phyloP scores from a whole-genome alignment of 2,888 invertebrate genomes.

The Apamea epomidion region DNA sequence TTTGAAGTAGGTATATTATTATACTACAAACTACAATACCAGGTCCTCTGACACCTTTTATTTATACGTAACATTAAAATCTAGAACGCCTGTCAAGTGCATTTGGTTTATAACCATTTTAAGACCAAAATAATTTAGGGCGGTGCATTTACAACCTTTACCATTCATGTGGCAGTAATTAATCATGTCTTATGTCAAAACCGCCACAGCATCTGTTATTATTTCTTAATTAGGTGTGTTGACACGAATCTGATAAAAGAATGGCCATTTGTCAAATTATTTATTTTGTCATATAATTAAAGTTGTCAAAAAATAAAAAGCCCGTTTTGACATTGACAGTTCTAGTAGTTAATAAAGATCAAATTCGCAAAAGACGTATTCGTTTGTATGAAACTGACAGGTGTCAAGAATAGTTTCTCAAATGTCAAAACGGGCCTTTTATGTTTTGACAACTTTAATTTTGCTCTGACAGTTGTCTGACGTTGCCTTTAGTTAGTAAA shows the following conservation, averaged over 20 bases:
- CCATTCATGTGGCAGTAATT: slow-evolving; percentile 3
- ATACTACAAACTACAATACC: not conserved
- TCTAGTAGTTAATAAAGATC: no score
- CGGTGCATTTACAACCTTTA: slow-evolving; percentile 13
- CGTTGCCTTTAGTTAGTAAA: no score
- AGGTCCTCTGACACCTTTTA: not conserved
- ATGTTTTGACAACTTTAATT: no score
- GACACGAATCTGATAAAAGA: not conserved
- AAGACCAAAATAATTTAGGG: slow-evolving; percentile 1
- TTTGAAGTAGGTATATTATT: no score
- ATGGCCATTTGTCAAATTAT: not conserved
- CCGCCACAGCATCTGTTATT: slow-evolving; percentile 14
- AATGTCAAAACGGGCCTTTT: no score
- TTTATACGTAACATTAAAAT: not conserved
- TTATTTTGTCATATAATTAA: not conserved
- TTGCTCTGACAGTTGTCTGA: no score
- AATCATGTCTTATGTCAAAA: slow-evolving; percentile 36
- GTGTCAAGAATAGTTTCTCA: no score
- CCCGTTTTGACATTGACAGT: no score
- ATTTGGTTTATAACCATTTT: slow-evolving; percentile 9
- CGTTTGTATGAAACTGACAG: no score
- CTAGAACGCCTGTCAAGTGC: not conserved
- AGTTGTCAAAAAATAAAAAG: no score
- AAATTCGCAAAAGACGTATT: no score
- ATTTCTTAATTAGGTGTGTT: slow-evolving; percentile 17